Percentiles rank a stretch among this genome's conserved stretches.
Conservation (phyloP, 2,888 invertebrate species). For the Tetanocera ferruginea region DNA sequence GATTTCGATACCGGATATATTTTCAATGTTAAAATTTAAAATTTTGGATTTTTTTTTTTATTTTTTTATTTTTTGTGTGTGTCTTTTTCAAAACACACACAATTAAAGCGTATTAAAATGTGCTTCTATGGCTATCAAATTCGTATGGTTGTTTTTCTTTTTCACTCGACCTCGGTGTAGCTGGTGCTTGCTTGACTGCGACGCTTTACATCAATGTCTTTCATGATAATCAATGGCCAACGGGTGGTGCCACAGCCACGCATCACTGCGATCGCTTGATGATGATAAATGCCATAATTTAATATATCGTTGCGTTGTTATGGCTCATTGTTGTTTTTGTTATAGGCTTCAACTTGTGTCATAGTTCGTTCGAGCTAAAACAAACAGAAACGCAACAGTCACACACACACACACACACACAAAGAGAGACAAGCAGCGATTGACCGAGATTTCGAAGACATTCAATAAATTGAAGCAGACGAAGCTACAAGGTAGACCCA, state of each 20-base stretch:
- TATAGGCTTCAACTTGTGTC: conserved; percentile 28
- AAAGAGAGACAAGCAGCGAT: conserved; percentile 23
- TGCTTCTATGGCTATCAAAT: neutral
- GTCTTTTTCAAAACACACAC: neutral
- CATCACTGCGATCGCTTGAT: conserved; percentile 48
- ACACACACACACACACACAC: too few species aligned
- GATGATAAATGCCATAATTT: conserved; percentile 57
- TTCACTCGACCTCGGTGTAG: neutral
- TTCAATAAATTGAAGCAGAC: conserved; percentile 34
- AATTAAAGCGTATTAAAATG: too few species aligned
- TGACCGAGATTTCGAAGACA: conserved; percentile 38
- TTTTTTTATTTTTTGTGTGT: neutral
- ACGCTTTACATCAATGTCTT: neutral
- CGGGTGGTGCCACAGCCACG: conserved; percentile 36
- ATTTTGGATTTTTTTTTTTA: neutral
- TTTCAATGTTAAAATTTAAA: neutral
- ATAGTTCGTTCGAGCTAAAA: conserved; percentile 31
- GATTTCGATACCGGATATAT: conserved; percentile 5
- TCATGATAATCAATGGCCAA: conserved; percentile 32
- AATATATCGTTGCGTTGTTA: conserved; percentile 45
- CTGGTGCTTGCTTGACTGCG: neutral
- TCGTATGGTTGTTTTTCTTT: neutral
- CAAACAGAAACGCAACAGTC: neutral
- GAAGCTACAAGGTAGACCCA: neutral
- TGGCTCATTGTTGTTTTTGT: conserved; percentile 11